These are phyloP conservation scores for Jordanella pulchra DNA, from an alignment of 2,797 vertebrate species.

Conservation along the genomic window DNA sequence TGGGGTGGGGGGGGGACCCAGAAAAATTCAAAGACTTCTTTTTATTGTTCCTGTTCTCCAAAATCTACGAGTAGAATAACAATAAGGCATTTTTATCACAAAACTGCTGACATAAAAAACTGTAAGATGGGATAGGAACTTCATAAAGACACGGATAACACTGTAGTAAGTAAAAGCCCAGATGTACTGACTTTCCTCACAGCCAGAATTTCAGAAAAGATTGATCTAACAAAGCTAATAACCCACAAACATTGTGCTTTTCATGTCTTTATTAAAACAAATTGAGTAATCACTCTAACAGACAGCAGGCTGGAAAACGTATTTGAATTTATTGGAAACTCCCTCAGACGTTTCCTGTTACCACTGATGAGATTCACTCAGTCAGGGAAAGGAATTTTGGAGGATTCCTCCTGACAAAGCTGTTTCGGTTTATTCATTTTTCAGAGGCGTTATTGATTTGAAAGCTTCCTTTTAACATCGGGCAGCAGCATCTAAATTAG, in stretches of 20 bases:
- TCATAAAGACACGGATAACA: constrained; percentile 40
- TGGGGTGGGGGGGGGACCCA: too few relatives aligned
- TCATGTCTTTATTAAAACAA: constrained; percentile 13
- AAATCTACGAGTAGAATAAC: constrained; percentile 21
- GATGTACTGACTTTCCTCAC: background rate
- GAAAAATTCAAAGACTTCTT: background rate
- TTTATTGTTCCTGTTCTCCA: background rate
- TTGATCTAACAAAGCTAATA: constrained; percentile 7
- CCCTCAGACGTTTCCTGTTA: constrained; percentile 20
- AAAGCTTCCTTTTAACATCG: background rate
- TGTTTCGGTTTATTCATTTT: constrained; percentile 6
- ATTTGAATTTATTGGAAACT: constrained; percentile 21
- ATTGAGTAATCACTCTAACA: constrained; percentile 17
- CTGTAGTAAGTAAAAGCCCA: constrained; percentile 23
- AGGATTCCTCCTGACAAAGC: constrained; percentile 1
- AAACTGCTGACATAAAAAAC: constrained; percentile 43
- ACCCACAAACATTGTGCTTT: constrained; percentile 7
- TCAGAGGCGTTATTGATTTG: constrained; percentile 2
- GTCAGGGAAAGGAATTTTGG: constrained; percentile 11
- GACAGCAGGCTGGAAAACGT: constrained; percentile 15
- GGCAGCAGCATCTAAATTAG: background rate
- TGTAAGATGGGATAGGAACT: constrained; percentile 25
- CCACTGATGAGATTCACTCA: constrained; percentile 14
- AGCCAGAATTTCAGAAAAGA: constrained; percentile 6
- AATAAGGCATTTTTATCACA: constrained; percentile 32